A percentile compares a stretch with the other conserved stretches of the same genome.
These are phyloP conservation scores for Cerastoderma edule DNA, from an alignment of 2,888 invertebrate genomes.

Conservation along the genomic window DNA sequence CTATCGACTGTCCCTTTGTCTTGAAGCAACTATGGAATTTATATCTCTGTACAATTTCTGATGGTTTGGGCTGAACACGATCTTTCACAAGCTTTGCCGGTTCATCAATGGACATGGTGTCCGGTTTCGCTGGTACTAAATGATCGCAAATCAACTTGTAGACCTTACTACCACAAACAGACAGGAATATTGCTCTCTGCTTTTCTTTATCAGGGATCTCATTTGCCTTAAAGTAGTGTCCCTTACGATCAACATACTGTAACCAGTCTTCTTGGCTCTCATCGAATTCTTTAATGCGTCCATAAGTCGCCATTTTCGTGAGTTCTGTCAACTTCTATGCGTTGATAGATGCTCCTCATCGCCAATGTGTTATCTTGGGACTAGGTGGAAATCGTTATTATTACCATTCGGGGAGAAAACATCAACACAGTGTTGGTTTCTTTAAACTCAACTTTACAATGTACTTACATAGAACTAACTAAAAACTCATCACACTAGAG, in stretches of 20 bases:
- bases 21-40: conserved; percentile 35
- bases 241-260: conserved; percentile 36
- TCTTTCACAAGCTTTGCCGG: conserved; percentile 31
- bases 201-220: conserved; percentile 26
- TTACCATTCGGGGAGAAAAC: too few species aligned
- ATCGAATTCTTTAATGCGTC: conserved; percentile 25
- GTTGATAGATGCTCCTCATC: conserved; percentile 7
- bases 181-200: conserved; percentile 26
- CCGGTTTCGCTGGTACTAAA: conserved; percentile 28
- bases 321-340: neutral
- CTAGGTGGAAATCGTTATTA: too few species aligned
- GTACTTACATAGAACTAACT: too few species aligned
- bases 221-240: conserved; percentile 39
- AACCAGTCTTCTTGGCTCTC: conserved; percentile 18
- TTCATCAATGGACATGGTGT: conserved; percentile 16
- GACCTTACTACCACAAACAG: conserved; percentile 31
- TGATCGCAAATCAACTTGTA: conserved; percentile 37
- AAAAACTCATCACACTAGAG: too few species aligned
- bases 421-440: too few species aligned
- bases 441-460: too few species aligned
- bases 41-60: conserved; percentile 47
- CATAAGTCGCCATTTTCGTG: conserved; percentile 1
- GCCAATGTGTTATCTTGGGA: conserved; percentile 25
- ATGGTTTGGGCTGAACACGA: conserved; percentile 44
- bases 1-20: neutral